Evolutionary conservation across 92 coral and sea anemone genomes (phyloP), one percentile per base, ranked within the genome.

Genomic region (Umimayanthus kanabou): DNA sequence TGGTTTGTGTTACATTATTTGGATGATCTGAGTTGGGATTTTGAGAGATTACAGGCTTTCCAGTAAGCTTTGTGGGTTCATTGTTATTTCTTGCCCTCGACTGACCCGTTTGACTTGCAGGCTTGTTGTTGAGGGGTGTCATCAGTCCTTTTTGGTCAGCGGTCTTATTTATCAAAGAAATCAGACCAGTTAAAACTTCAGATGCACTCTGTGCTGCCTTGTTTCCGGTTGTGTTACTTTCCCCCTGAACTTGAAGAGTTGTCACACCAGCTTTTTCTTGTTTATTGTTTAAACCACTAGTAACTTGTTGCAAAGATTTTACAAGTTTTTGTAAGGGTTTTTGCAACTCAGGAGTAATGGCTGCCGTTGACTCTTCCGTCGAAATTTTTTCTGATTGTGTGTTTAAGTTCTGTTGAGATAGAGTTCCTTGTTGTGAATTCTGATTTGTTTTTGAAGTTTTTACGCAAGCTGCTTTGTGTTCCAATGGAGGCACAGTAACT

Each of bases 301-400:
- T 47, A 47, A 47, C 40, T 45, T 28, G 69, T 45, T 83, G 77
- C 45, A 83, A n/a, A 70, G 73, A 45, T 15, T 47, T 71, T 49
- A 70, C 77, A 69, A 83, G 78, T n/a, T 83, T 73, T 71, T 70
- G n/a, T 70, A 83, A 45, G 45, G 71, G 70, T 22, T 49, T 83
- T 47, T 45, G 77, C 66, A 69, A 66, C 33, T 83, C 87, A n/a
- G 79, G 61, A 9, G 87, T 15, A 45, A 72, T 22, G 22, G 10
- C 15, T 22, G 10, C 28, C 18, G n/a, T 83, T 25, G 65, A 4
- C n/a, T 11, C 55, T 39, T 29, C 58, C 45, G 14, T 23, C 29
- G n/a, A 7, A 16, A 23, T 47, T 18, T 6, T 28, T 69, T 45
- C 53, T 5, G 77, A 23, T 83, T 43, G 86, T 42, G 67, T 82